Conservation (phyloP, 2,797 vertebrate genomes). For the Cynopterus sphinx region DNA sequence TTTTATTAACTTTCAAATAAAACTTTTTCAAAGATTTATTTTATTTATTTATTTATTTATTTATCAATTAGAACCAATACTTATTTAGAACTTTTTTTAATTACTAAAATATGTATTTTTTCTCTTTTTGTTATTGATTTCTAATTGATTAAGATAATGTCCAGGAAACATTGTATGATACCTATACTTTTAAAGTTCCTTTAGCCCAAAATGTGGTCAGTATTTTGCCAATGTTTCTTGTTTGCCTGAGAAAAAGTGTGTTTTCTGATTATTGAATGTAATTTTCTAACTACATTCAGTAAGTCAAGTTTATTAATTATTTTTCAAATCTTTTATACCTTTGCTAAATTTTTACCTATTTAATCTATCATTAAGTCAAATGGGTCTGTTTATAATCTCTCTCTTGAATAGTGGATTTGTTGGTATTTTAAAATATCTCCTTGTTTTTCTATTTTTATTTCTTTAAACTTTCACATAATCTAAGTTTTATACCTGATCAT, state of each 20-base stretch:
- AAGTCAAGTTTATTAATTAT: neutral
- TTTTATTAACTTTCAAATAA: constrained; percentile 6
- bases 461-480: neutral
- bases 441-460: neutral
- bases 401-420: neutral
- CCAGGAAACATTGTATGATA: neutral
- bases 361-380: neutral
- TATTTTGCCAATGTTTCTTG: neutral
- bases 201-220: neutral
- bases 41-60: neutral
- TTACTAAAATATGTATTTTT: neutral
- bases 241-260: neutral
- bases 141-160: neutral
- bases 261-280: neutral
- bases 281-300: neutral
- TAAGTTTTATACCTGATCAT: neutral
- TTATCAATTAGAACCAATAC: neutral
- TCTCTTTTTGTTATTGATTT: neutral
- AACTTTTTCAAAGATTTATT: neutral
- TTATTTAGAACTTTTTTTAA: neutral
- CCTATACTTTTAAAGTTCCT: neutral
- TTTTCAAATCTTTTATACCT: neutral
- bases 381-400: neutral
- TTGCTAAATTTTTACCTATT: neutral
- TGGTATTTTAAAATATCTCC: neutral